Evolutionary conservation across 2,888 invertebrate genomes (phyloP).

Genomic region (Drosophila affinis): DNA sequence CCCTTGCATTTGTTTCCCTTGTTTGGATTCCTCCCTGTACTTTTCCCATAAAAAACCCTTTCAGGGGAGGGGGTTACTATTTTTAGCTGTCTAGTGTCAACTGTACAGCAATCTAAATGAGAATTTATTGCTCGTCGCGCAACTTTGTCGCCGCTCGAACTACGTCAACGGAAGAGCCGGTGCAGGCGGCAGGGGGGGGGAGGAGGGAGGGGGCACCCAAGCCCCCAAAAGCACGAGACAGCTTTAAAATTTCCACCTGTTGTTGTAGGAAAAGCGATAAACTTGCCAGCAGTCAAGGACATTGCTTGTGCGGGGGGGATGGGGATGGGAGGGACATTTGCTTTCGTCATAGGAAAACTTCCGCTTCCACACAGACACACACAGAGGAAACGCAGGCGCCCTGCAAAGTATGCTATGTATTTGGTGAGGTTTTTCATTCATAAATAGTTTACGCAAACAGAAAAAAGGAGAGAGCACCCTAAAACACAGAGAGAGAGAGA

Average conservation of each 20-base stretch:
- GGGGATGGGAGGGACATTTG: conserved; percentile 14
- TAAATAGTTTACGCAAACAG: conserved; percentile 64
- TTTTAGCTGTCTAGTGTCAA: conserved; percentile 40
- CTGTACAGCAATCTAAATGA: conserved; percentile 42
- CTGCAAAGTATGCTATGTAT: conserved; percentile 73
- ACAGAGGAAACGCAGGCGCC: conserved; percentile 59
- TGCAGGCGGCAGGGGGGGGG: neutral
- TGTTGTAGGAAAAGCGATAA: conserved; percentile 34
- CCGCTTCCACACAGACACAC: conserved; percentile 18
- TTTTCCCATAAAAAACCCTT: neutral
- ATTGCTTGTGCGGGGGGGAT: neutral
- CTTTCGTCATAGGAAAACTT: conserved; percentile 72
- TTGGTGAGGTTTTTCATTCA: conserved; percentile 67
- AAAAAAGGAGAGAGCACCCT: neutral
- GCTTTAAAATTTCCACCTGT: conserved; percentile 65
- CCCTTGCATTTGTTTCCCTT: neutral
- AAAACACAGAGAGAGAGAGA: no score
- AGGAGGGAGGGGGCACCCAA: neutral
- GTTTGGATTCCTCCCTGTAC: neutral
- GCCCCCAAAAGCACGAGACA: conserved; percentile 15
- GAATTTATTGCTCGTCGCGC: conserved; percentile 58
- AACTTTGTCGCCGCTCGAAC: conserved; percentile 36
- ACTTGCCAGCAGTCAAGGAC: conserved; percentile 65
- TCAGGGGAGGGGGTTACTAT: conserved; percentile 5
- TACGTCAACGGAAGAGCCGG: conserved; percentile 53